Evolutionary conservation across 2,888 invertebrate genomes (phyloP), one percentile per base, ranked within the genome.

Genomic region (Nemotelus nigrinus): DNA sequence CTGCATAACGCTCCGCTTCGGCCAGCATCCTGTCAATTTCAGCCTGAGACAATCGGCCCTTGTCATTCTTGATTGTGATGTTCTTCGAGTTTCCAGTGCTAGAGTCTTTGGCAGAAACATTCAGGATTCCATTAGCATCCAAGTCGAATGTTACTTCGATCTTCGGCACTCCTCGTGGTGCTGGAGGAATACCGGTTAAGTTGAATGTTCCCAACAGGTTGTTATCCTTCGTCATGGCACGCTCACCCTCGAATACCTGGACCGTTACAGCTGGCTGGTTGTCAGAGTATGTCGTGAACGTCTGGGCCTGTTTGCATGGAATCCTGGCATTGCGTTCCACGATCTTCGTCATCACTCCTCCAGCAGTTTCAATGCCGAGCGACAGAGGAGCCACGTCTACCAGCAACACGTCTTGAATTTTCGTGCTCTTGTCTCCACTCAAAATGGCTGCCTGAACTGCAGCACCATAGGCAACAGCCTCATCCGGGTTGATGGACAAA

Each of bases 191-290:
- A 58, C 96, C 96, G 41, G 94, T 63, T 74, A 97, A 90, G 86
- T 97, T 96, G 87, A 98, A 98, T 87, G 96, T 96, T 78, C 97
- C 97, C 78, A 97, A 90, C 70, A 96, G 89, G 87, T 97, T 94
- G 89, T 96, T 96, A 86, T 96, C 96, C 84, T 93, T 94, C 81
- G 96, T 96, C 95, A 96, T 95, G 71, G 95, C 93, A 55, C 94
- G 87, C 86, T 93, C 93, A 55, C 93, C 93, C 84, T 93, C 92
- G 84, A 89, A 91, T 50, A 92, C 92, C 84, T 92, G 91, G 81
- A 93, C 91, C 55, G 90, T 90, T 65, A 93, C 93, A 0, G 90
- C 92, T 2, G 92, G 89, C 85, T 94, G 94, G 86, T 93, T 93
- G 87, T 94, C 93, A 0, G 92, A 88, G 84, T 92, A 93, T 1